Percentiles rank a stretch among this genome's conserved stretches.
Conservation (phyloP, 2,113 vertebrate species). For the Atlantisia rogersi region DNA sequence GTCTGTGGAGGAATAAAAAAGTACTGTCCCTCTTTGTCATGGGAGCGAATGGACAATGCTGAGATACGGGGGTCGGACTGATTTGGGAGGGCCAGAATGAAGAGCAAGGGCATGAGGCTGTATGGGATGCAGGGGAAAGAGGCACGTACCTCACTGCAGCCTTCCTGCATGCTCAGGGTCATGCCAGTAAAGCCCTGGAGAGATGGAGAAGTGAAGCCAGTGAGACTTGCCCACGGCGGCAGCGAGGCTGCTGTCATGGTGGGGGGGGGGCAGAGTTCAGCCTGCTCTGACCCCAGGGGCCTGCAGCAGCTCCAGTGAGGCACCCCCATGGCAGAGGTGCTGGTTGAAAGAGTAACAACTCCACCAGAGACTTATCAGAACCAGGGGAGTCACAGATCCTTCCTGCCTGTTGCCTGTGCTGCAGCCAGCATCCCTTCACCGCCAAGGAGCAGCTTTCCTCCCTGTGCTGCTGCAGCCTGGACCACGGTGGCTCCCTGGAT, state of each 20-base stretch:
- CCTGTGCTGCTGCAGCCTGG: neutral
- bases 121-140: neutral
- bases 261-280: neutral
- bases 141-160: neutral
- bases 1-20: neutral
- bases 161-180: neutral
- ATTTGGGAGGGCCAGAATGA: neutral
- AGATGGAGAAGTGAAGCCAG: too few species aligned
- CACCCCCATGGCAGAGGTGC: neutral
- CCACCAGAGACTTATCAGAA: neutral
- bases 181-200: neutral
- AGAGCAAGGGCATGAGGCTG: neutral
- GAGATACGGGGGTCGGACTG: neutral
- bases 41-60: too few species aligned
- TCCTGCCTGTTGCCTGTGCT: neutral
- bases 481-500: neutral
- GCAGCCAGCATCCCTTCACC: neutral
- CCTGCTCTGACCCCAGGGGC: neutral
- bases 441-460: neutral
- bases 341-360: neutral
- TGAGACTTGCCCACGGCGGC: neutral
- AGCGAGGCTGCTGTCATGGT: fast-evolving
- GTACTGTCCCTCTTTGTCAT: neutral
- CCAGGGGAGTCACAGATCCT: neutral
- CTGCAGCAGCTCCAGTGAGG: neutral